Evolutionary conservation across 1,140 invertebrate species (phyloP), one percentile per base, ranked within the genome.

Genomic region (Andrena cerasifolii): DNA sequence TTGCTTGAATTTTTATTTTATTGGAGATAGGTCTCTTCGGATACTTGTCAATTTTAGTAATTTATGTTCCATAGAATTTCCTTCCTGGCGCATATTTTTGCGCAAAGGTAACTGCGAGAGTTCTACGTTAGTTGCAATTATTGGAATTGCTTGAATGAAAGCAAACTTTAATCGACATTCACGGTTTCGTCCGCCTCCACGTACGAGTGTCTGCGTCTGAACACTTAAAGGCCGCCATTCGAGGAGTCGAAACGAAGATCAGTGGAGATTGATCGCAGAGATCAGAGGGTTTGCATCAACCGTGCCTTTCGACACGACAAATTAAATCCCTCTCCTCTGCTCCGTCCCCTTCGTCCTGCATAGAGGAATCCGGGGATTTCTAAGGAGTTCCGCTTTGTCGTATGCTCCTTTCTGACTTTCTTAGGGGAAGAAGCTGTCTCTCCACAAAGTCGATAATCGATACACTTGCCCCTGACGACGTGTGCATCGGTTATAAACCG

Each of bases 241-340:
- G 33, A 45, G 47, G 16, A 62, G 26, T 21, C 24, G 33, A 77
- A 62, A 51, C 45, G 67, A 70, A 71, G 75, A 71, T 71, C n/a
- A 16, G 56, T 62, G 43, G 66, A 77, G 56, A 77, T 70, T 71
- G 56, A 77, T 77, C 75, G 40, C 49, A 45, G 31, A 68, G 56
- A 75, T 74, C 77, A 68, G 45, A 73, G 80, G 65, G 54, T 78
- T 82, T 73, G 63, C 68, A 82, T 82, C 63, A 54, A 43, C 54
- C 79, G 24, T 51, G 56, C 77, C 53, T 78, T 82, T 58, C 68
- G 47, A 73, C 68, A 47, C 54, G 65, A 82, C 76, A 79, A 79
- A 82, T 82, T 82, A 82, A 82, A 82, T 82, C 77, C 68, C 77
- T 79, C 54, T 51, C 62, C 61, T 58, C 58, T 66, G 31, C 61